Conservation (phyloP, 2,113 vertebrate genomes). For the Nanger granti region DNA sequence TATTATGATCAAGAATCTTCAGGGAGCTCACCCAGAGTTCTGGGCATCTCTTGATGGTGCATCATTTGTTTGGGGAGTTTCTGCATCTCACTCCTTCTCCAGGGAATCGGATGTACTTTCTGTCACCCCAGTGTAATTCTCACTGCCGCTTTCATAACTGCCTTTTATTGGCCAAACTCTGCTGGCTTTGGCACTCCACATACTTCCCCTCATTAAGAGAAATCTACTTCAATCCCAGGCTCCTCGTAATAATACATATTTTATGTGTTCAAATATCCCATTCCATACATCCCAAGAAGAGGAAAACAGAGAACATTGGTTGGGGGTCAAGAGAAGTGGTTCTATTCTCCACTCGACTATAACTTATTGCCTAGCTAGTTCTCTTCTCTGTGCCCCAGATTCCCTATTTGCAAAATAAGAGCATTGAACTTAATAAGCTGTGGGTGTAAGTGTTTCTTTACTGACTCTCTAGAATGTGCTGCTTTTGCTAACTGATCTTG, state of each 20-base stretch:
- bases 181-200: background rate
- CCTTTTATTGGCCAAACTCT: background rate
- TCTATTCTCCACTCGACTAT: background rate
- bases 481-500: background rate
- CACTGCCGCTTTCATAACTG: background rate
- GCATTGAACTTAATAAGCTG: background rate
- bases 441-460: background rate
- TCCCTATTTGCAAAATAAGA: background rate
- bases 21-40: background rate
- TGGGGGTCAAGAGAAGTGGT: background rate
- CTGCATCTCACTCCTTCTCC: background rate
- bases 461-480: background rate
- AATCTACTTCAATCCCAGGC: background rate
- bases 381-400: background rate
- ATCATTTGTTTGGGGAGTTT: background rate
- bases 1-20: background rate
- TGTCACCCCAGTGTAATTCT: background rate
- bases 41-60: background rate
- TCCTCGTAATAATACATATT: conserved; percentile 23
- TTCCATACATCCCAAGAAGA: background rate
- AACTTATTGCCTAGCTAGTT: background rate
- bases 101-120: background rate
- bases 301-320: background rate
- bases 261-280: background rate
- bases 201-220: conserved; percentile 10